Conservation (phyloP, 2,113 vertebrate species). For the Archilochus colubris region DNA sequence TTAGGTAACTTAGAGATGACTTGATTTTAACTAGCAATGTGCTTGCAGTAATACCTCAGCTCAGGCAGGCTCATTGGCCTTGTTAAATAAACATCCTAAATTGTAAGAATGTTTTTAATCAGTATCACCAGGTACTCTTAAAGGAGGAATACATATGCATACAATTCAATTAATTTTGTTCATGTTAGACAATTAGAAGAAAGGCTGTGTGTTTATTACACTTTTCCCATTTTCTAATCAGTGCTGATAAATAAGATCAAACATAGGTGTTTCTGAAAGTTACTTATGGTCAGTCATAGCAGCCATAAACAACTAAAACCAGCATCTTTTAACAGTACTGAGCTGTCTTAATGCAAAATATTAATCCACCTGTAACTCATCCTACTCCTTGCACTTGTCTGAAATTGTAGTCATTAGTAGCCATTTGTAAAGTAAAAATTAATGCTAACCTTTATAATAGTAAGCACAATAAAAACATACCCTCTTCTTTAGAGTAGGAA, state of each 20-base stretch:
- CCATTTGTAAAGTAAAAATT: not conserved
- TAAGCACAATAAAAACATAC: accelerated
- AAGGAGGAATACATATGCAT: not conserved
- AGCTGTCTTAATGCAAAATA: not conserved
- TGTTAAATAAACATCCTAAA: slow-evolving; percentile 3
- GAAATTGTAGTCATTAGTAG: not conserved
- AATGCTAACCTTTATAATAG: not conserved
- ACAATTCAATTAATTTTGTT: not conserved
- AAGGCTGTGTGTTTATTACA: not conserved
- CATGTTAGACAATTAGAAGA: not conserved
- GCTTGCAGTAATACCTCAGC: not conserved
- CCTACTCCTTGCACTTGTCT: not conserved
- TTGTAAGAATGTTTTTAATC: slow-evolving; percentile 3
- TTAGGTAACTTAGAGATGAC: not conserved
- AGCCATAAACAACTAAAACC: not conserved
- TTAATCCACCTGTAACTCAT: not conserved
- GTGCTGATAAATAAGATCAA: not conserved
- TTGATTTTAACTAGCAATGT: not conserved
- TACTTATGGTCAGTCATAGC: not conserved
- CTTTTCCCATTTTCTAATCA: not conserved
- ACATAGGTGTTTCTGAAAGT: not conserved
- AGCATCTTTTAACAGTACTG: not conserved
- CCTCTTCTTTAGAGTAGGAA: not conserved
- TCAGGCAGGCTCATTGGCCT: not conserved
- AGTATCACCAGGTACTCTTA: not conserved